phyloP scores from a whole-genome alignment of 1,140 invertebrate genomes.

The Helicoverpa zea region DNA sequence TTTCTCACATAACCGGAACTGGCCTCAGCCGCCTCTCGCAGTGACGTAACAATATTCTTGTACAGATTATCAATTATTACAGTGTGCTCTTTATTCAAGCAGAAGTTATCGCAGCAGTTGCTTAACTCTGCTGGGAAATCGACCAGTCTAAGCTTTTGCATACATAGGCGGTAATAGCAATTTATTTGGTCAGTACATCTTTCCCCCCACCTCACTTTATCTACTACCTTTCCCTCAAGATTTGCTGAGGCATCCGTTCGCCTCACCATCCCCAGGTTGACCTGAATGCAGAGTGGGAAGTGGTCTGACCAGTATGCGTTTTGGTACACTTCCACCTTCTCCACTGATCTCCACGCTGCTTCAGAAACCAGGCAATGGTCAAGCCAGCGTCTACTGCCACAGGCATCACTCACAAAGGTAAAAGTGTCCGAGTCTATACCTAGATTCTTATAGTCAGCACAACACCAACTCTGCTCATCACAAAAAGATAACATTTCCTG shows the following conservation, averaged over 20 bases:
- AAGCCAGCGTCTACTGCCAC: constrained; percentile 1
- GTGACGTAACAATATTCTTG: no score
- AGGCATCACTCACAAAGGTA: constrained; percentile 5
- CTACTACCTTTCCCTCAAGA: neutral
- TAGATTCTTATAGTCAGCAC: constrained; percentile 15
- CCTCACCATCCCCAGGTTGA: constrained; percentile 2
- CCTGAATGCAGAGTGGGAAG: neutral
- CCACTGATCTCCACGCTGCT: neutral
- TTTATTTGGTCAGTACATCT: neutral
- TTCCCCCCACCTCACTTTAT: neutral
- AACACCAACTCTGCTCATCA: constrained; percentile 33
- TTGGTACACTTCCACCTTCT: neutral
- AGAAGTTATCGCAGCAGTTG: no score
- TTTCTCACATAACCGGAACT: neutral
- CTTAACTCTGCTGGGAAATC: no score
- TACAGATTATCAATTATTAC: no score
- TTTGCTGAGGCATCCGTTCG: neutral
- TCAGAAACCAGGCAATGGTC: neutral
- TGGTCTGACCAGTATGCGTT: neutral
- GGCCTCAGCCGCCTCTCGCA: neutral
- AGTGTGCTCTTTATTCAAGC: no score
- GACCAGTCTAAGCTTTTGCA: no score
- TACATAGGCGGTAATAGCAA: neutral
- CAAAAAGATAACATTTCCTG: constrained; percentile 12
- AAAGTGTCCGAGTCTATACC: neutral